These are phyloP conservation scores for Andrena praecox DNA, from an alignment of 2,888 invertebrate genomes.

Conservation along the genomic window DNA sequence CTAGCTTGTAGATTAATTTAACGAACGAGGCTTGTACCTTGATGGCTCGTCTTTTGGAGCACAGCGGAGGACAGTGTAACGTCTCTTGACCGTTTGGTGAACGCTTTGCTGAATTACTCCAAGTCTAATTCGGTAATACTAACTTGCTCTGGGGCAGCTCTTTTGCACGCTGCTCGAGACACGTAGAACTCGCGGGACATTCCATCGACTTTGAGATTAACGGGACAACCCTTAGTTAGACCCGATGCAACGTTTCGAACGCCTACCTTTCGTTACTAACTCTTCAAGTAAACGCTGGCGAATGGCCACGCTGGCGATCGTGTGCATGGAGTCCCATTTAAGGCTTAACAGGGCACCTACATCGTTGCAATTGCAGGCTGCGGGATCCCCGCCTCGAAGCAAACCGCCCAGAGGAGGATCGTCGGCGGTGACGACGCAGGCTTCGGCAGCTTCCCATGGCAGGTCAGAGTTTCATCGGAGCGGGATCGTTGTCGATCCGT, in stretches of 20 bases:
- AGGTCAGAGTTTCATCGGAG: conserved; percentile 86
- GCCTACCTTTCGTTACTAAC: conserved; percentile 33
- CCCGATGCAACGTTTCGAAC: background rate
- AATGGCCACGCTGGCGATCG: background rate
- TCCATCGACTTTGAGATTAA: background rate
- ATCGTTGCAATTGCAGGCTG: conserved; percentile 89
- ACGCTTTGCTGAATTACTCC: conserved; percentile 64
- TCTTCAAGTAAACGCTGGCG: conserved; percentile 17
- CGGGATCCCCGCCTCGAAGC: conserved; percentile 93
- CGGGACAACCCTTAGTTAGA: background rate
- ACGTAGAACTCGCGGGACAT: background rate
- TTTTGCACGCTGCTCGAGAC: too few species aligned
- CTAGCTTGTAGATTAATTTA: conserved; percentile 2
- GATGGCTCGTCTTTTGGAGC: background rate
- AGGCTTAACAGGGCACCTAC: background rate
- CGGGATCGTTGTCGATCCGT: background rate
- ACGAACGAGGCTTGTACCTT: background rate
- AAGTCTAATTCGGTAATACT: conserved; percentile 69
- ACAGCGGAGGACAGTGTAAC: background rate
- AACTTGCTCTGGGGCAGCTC: background rate
- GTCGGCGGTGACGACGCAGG: conserved; percentile 98
- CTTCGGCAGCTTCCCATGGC: conserved; percentile 98
- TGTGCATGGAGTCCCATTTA: background rate
- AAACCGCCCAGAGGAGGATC: conserved; percentile 94
- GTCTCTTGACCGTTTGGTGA: background rate